Conservation (phyloP, 2,888 invertebrate genomes). For the Cinara cedri region DNA sequence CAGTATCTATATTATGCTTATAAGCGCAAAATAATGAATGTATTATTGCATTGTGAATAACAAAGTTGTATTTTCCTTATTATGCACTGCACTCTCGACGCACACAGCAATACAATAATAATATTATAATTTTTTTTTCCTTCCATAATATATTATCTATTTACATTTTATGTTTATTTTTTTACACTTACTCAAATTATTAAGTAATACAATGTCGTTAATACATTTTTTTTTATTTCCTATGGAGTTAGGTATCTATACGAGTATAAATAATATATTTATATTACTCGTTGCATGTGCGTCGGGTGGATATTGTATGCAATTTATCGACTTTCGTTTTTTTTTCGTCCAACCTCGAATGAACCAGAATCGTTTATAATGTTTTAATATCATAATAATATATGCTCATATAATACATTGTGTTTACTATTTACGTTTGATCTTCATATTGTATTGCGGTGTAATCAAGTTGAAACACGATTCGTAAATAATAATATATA, state of each 20-base stretch:
- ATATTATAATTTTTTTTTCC: background rate
- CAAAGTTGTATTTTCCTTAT: constrained; percentile 42
- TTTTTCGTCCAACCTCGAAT: background rate
- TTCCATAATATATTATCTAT: constrained; percentile 6
- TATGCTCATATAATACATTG: too few species aligned
- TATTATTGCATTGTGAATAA: background rate
- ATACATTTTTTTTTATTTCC: too few species aligned
- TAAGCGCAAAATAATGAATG: background rate
- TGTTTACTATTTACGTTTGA: too few species aligned
- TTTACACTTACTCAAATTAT: background rate
- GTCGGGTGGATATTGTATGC: background rate
- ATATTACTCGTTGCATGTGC: too few species aligned
- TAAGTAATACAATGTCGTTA: too few species aligned
- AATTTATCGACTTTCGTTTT: constrained; percentile 1
- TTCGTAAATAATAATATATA: too few species aligned
- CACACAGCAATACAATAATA: too few species aligned
- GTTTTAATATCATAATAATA: too few species aligned
- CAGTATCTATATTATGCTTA: background rate
- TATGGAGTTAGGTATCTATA: too few species aligned
- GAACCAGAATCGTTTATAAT: constrained; percentile 6
- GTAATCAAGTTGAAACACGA: too few species aligned
- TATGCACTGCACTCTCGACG: background rate
- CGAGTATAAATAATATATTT: too few species aligned
- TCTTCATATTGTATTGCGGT: too few species aligned
- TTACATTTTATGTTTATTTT: constrained; percentile 1